phyloP scores from a whole-genome alignment of 2,113 vertebrate species.

The Lota lota region DNA sequence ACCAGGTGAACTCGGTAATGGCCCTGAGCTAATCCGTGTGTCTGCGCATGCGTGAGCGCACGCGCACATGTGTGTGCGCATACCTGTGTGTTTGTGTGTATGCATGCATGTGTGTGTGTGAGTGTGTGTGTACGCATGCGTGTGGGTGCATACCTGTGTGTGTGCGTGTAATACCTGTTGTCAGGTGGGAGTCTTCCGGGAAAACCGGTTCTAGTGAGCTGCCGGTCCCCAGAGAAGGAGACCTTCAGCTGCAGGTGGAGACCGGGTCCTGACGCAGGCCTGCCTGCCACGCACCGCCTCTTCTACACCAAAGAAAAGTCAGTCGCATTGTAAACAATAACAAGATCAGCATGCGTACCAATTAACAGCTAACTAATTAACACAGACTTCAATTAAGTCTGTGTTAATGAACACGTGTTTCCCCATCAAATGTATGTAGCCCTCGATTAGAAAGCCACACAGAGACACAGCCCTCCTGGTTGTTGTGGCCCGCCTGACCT shows the following conservation, averaged over 20 bases:
- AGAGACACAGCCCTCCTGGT: too few relatives aligned
- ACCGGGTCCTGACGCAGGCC: constrained; percentile 80
- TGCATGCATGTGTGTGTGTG: neutral
- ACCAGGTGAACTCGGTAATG: too few relatives aligned
- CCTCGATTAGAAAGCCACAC: too few relatives aligned
- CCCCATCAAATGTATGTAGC: too few relatives aligned
- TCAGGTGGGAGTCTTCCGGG: constrained; percentile 81
- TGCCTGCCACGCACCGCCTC: constrained; percentile 79
- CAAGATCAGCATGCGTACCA: too few relatives aligned
- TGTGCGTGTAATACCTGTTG: constrained; percentile 28
- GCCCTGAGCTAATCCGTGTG: too few relatives aligned
- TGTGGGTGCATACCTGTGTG: neutral
- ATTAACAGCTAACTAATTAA: too few relatives aligned
- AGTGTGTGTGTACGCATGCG: neutral
- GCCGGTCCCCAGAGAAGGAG: constrained; percentile 87
- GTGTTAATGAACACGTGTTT: too few relatives aligned
- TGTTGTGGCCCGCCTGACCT: too few relatives aligned
- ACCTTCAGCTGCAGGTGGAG: constrained; percentile 92
- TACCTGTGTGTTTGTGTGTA: neutral
- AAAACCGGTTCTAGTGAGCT: constrained; percentile 77
- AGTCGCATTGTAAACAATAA: constrained; percentile 15
- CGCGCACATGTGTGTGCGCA: too few relatives aligned
- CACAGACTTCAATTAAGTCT: too few relatives aligned
- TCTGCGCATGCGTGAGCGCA: too few relatives aligned
- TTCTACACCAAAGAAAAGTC: constrained; percentile 83